These are phyloP conservation scores for Craseonycteris thonglongyai DNA, from an alignment of 2,113 vertebrate genomes.

Conservation along the genomic window DNA sequence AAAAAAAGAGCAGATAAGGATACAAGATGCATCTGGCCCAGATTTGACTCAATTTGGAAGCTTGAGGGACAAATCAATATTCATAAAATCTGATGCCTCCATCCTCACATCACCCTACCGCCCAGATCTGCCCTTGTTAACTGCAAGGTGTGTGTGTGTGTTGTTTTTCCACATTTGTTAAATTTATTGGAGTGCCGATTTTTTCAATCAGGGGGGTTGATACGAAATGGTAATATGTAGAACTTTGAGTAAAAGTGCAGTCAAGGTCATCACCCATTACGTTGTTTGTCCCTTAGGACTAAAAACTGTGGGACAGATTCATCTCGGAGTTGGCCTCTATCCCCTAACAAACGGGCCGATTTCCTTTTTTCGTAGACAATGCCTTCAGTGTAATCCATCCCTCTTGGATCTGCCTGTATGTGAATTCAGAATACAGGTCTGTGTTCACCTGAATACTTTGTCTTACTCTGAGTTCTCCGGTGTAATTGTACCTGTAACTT, in stretches of 20 bases:
- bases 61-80: background rate
- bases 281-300: background rate
- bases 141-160: too few relatives aligned
- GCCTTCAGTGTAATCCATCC: accelerated
- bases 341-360: background rate
- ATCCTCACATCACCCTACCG: accelerated
- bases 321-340: background rate
- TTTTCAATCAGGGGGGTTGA: too few relatives aligned
- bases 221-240: accelerated
- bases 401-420: accelerated
- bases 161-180: too few relatives aligned
- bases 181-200: too few relatives aligned
- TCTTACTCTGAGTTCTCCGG: background rate
- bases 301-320: background rate
- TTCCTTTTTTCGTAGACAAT: background rate
- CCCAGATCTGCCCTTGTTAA: background rate
- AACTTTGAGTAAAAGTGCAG: background rate
- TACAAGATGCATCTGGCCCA: background rate
- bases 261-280: background rate
- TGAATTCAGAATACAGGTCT: background rate
- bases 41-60: background rate
- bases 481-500: background rate
- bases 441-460: background rate
- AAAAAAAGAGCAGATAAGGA: background rate
- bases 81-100: background rate